A percentile compares a stretch with the other conserved stretches of the same genome.
phyloP scores from a whole-genome alignment of 2,888 invertebrate genomes.

The Hedychridium roseum region DNA sequence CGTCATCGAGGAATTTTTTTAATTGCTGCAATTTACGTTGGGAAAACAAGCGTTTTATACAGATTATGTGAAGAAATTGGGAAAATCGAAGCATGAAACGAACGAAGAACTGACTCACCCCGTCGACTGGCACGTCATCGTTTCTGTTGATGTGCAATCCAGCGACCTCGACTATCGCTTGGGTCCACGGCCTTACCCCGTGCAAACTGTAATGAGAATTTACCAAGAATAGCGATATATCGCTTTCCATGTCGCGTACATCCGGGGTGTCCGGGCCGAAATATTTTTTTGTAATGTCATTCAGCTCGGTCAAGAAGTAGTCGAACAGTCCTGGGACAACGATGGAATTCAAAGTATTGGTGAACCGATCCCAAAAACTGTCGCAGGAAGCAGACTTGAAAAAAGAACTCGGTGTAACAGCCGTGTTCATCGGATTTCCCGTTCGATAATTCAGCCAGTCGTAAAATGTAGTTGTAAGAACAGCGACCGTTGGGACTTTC shows the following conservation, averaged over 20 bases:
- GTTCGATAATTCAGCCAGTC: conserved; percentile 29
- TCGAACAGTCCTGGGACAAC: conserved; percentile 9
- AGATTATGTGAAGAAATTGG: too few species aligned
- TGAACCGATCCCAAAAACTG: conserved; percentile 39
- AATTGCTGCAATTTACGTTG: conserved; percentile 45
- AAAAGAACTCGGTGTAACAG: conserved; percentile 23
- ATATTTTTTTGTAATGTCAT: conserved; percentile 34
- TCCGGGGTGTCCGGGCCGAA: conserved; percentile 51
- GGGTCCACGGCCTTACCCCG: conserved; percentile 62
- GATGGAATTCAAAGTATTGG: conserved; percentile 23
- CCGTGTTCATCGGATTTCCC: conserved; percentile 36
- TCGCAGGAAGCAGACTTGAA: conserved; percentile 3
- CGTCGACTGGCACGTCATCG: too few species aligned
- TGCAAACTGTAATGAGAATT: conserved; percentile 66
- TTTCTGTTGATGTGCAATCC: conserved; percentile 66
- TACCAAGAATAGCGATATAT: conserved; percentile 63
- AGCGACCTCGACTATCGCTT: conserved; percentile 66
- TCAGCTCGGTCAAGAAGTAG: conserved; percentile 25
- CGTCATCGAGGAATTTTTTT: conserved; percentile 52
- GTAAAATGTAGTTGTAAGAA: conserved; percentile 21
- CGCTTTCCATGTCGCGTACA: conserved; percentile 61
- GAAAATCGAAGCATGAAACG: too few species aligned
- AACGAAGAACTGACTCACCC: too few species aligned
- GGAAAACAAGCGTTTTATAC: too few species aligned
- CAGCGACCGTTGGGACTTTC: conserved; percentile 36